Evolutionary conservation across 1,140 invertebrate species (phyloP), one percentile per base, ranked within the genome.

Genomic region (Schlechtendalia chinensis): DNA sequence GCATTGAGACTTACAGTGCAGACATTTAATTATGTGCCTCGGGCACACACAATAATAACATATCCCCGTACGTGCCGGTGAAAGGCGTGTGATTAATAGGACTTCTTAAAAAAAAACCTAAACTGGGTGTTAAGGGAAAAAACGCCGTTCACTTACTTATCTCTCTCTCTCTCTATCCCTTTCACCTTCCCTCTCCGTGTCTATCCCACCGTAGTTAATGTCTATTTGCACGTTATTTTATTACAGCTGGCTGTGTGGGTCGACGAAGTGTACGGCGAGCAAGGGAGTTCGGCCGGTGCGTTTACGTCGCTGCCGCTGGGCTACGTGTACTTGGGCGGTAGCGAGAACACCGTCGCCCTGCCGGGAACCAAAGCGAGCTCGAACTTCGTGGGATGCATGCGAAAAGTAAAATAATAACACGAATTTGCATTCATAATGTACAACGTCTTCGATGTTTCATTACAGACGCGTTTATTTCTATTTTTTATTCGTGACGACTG

Each of bases 301-400:
- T 98, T 97, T 86, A 93, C 93, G 14, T 92, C 95, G 89, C 87
- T 98, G 82, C 93, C 93, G 16, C 96, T 94, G 59, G 94, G 92
- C 82, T 87, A 92, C 54, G 90, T 97, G 12, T 93, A 94, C 83
- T 92, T 98, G 17, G 97, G 95, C 6, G 96, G 96, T 3, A 93
- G 93, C 22, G 91, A 95, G 39, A 92, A 95, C 85, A 90, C 93
- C 4, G 88, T 90, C 54, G 90, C 90, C 4, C 86, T 96, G 58
- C 90, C 92, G n/a, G 94, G 94, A 0, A 91, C 93, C n/a, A 89
- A 91, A 79, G 92, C 94, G 19, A 91, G 93, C 85, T 92, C 90
- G 84, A 97, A 97, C 87, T 98, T 98, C 85, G 92, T 96, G 82
- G 97, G 97, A 6, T 99, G 97, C 85, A 88, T 99, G 84, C 91